Base-by-base conservation (phyloP, 2,888 invertebrate species). In the Dolichopus griseipennis region DNA sequence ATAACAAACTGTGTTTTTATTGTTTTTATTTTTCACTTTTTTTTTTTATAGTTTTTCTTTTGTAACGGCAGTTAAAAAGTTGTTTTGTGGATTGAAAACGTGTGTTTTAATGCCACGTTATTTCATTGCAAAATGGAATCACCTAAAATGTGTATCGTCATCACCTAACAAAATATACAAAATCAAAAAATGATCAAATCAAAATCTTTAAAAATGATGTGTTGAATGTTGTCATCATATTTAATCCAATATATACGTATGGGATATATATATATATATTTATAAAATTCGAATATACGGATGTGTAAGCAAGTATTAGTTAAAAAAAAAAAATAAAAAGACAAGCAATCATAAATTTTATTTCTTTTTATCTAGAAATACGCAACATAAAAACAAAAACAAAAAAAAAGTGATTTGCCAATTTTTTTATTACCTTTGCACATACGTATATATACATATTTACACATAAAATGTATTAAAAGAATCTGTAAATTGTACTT, bases 61-160 rank as follows among this genome's bases (percentile, higher is more conserved):
- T 27, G 18, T 9, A 27, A 27, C 27, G 27, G 63, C 18, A 63
- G 63, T 63, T 63, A 63, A 63, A 63, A 63, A 63, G 63, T 63
- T 63, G 27, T 63, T 63, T 63, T 63, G 63, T 63, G 63, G 63
- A 63, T 63, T 63, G 63, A 63, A 62, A 63, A 63, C 63, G 63
- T 63, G 63, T 63, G 63, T 63, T 63, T 27, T 63, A 27, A 27
- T 27, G 27, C 27, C 63, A 27, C 63, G 63, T 27, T 27, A 15
- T 63, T 33, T 27, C 52, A 18, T n/a, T 18, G 9, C 6, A 52
- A 18, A n/a, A n/a, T 52, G n/a, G 9, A 52, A 18, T 12, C 37
- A 52, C 15, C 52, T 12, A 52, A 52, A 27, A 27, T 27, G 27
- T 27, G 52, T 52, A 6, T 52, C n/a, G 52, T 52, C 52, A 52